Base-by-base conservation (phyloP, 2,797 vertebrate species). In the Phylloscopus collybita region DNA sequence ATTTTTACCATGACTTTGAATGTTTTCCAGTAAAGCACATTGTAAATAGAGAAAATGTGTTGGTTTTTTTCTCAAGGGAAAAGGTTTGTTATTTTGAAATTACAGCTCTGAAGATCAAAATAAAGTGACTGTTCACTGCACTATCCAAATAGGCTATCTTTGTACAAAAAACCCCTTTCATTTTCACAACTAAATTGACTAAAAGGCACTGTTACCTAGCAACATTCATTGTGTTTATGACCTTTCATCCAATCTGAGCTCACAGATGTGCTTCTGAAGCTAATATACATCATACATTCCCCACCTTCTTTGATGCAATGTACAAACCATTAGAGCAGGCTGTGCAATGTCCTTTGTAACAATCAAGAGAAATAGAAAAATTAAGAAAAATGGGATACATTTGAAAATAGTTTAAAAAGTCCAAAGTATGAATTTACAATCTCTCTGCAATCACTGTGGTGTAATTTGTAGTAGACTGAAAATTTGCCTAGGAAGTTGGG, bases 151-250 rank as follows among this genome's bases (percentile, higher is more conserved):
- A 98, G 97, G 94, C 94, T 97, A 98, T 98, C 97, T 98, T 98
- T 97, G 94, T 97, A 97, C 95, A 95, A 97, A 97, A 98, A 98
- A 96, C 53, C 95, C 96, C 97, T 97, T 98, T 98, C 97, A 98
- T 98, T 98, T 98, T 98, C 97, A 97, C 97, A 97, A 98, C 97
- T 97, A 98, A 98, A 98, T 98, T 98, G 98, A 98, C 97, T 98
- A 98, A 98, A 97, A 98, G 97, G 97, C 98, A 97, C 96, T 95
- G 98, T 98, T 98, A 98, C 98, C 98, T 98, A 98, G 98, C 98
- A 98, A 98, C 98, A 98, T 97, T 97, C 97, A 98, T 98, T 98
- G 98, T 98, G 97, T 98, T 97, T 97, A 97, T 98, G 98, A 98
- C 98, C 98, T 98, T 98, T 97, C 96, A 97, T 98, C 98, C 97